Conservation (phyloP, 1,140 invertebrate species). For the Cotesia vestalis region DNA sequence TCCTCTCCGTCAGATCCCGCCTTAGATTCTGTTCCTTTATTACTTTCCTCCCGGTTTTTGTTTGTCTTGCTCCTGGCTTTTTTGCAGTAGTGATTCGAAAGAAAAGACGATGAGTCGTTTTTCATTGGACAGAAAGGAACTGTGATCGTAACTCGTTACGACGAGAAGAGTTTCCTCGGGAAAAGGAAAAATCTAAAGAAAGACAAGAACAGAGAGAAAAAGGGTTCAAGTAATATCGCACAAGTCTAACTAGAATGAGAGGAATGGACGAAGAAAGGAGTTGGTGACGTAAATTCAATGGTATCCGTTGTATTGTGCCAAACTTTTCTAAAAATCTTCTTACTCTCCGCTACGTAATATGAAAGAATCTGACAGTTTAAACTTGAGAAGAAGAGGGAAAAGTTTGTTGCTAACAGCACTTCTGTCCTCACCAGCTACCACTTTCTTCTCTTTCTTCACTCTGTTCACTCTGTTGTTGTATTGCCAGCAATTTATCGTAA, state of each 20-base stretch:
- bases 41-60: not conserved
- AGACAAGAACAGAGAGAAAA: not conserved
- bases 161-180: conserved; percentile 23
- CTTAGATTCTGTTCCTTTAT: not conserved
- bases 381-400: not conserved
- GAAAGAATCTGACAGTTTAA: conserved; percentile 6
- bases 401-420: conserved; percentile 2
- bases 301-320: conserved; percentile 13
- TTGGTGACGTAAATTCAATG: conserved; percentile 18
- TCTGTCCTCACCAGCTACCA: conserved; percentile 1
- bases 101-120: conserved; percentile 21
- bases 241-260: not conserved
- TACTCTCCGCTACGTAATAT: conserved; percentile 10
- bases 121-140: conserved; percentile 19
- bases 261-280: not conserved
- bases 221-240: not conserved
- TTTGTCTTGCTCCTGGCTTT: not conserved
- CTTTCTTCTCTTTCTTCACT: conserved; percentile 6
- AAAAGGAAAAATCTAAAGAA: not conserved
- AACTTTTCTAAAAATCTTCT: conserved; percentile 16
- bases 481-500: not conserved
- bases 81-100: conserved; percentile 3
- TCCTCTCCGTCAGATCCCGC: not conserved
- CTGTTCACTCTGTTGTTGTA: not conserved
- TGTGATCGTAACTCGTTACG: conserved; percentile 23